Base-by-base conservation (phyloP, 2,797 vertebrate species). In the Muraenolepis orangiensis region DNA sequence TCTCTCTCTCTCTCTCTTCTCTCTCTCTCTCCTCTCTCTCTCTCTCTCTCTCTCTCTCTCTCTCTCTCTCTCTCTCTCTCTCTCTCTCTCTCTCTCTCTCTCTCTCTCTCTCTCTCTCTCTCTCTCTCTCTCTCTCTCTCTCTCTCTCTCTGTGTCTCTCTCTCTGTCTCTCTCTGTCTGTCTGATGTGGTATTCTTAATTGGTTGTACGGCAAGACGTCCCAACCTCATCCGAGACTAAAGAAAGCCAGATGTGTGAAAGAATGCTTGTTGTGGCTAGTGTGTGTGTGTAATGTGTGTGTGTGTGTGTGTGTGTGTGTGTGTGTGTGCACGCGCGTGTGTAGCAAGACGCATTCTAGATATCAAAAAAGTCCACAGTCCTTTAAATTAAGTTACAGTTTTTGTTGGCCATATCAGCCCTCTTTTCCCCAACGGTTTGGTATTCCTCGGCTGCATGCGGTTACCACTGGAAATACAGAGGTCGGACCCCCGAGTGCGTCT, bases 231-330 rank as follows among this genome's bases (percentile, higher is more conserved):
- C 40, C 14, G 29, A 6, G 67, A 16, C 66, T 46, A 69, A n/a
- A 40, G 57, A 57, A 31, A 71, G 11, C 51, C 69, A 76, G 74
- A 76, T 76, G 69, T 75, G 68, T 6, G 68, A 71, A 30, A 16
- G 74, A 31, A n/a, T 38, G 32, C 46, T 51, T 51, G 18, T 51
- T 51, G 18, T 51, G 46, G 46, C 46, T 31, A 67, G 66, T 7
- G 28, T 14, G 12, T 28, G 14, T 3, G 8, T 67, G 66, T 18
- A 11, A n/a, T 30, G 66, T 30, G 66, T 30, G 66, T 66, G 64
- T 66, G 64, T 7, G 64, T 7, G 40, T 42, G 40, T 42, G 40
- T 42, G 40, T 42, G 40, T 16, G 40, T 42, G 40, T 51, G 46
- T 51, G 46, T 20, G 16, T 51, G 4, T 51, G 66, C 29, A 3